Base-by-base conservation (phyloP, 2,888 invertebrate species). In the Catotricha subobsoleta region DNA sequence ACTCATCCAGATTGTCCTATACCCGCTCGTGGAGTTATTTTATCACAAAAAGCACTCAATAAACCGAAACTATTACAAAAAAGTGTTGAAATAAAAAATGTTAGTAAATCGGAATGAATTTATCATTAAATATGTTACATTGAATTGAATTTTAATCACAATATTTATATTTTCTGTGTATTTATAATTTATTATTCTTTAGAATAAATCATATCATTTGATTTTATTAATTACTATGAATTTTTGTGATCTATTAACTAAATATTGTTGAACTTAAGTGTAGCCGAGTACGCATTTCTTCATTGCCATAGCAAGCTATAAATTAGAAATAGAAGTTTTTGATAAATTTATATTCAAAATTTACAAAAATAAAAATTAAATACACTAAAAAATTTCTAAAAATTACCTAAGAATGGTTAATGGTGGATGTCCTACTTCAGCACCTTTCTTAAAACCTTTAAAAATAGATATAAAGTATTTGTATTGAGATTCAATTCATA, bases 401-500 rank as follows among this genome's bases (percentile, higher is more conserved):
- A 20, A 20, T 62, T 59, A 72, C 72, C 67, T 70, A 46, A 67
- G 54, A 15, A 71, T 15, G 8, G 66, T 56, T 40, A 74, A 58
- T 43, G 71, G 69, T n/a, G 77, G 76, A 71, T 72, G 73, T 7
- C 77, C 77, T 25, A 73, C 69, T 52, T 79, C 78, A 18, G 77
- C 67, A 20, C 78, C 78, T 56, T 74, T 73, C 46, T 60, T 65
- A 50, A 76, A 77, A 45, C 78, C 78, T 78, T 48, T 13, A 60
- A 57, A 48, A 46, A 39, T 38, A 41, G 25, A 37, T 40, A 16
- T 21, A 46, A 37, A 20, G 28, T 6, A 18, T 21, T 10, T 29
- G 15, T 15, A 16, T 39, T 39, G 3, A 39, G 19, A 27, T 39
- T 28, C 25, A 23, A 12, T 38, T 36, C 15, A 6, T n/a, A 20